Percentiles rank a stretch among this genome's conserved stretches.
Conservation (phyloP, 2,888 invertebrate species). For the Leucoptera coffeella region DNA sequence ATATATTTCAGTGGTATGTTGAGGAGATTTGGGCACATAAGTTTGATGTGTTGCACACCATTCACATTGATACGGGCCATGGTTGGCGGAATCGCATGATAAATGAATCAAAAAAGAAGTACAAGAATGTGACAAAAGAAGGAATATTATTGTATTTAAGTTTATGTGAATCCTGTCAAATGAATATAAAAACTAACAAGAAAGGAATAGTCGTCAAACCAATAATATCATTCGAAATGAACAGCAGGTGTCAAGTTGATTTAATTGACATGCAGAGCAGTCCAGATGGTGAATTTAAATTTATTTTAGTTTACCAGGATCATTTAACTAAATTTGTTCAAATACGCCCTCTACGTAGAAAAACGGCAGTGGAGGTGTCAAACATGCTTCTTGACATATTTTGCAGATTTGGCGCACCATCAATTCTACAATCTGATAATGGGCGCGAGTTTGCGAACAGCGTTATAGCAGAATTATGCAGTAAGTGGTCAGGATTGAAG, state of each 20-base stretch:
- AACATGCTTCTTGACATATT: conserved; percentile 17
- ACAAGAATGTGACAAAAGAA: conserved; percentile 11
- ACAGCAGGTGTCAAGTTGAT: conserved; percentile 16
- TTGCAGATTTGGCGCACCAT: conserved; percentile 15
- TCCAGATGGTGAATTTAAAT: conserved; percentile 14
- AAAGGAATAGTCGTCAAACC: conserved; percentile 12
- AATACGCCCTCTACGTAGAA: conserved; percentile 14
- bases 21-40: too few species aligned
- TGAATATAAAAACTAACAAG: conserved; percentile 11
- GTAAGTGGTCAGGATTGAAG: conserved; percentile 11
- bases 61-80: conserved; percentile 11
- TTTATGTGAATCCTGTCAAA: conserved; percentile 10
- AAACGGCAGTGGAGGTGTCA: conserved; percentile 16
- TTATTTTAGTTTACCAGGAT: conserved; percentile 19
- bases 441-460: too few species aligned
- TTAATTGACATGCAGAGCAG: conserved; percentile 17
- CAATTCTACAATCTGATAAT: too few species aligned
- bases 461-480: too few species aligned
- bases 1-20: too few species aligned
- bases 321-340: conserved; percentile 20
- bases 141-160: conserved; percentile 10
- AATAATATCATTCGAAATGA: conserved; percentile 10
- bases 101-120: conserved; percentile 9
- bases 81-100: conserved; percentile 12
- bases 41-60: conserved; percentile 10